Base-by-base conservation (phyloP, 2,113 vertebrate species). In the Verasper variegatus region DNA sequence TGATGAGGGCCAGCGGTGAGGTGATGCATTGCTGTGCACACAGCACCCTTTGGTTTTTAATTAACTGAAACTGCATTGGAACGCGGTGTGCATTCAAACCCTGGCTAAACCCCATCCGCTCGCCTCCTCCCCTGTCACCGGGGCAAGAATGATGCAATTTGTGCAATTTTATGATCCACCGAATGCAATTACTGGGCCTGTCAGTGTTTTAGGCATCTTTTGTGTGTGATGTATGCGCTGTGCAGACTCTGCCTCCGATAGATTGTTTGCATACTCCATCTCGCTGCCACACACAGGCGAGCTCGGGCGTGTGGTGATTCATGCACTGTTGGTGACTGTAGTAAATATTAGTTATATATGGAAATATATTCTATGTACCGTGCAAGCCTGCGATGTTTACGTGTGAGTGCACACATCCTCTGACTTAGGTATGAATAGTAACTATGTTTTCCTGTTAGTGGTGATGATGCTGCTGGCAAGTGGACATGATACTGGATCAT, bases 81-180 rank as follows among this genome's bases (percentile, higher is more conserved):
- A 89, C 64, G 51, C 71, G 55, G 3, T 1, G 23, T 64, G 90
- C 86, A 90, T 89, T 83, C 59, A 83, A 83, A 88, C 81, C 79
- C 74, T 10, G n/a, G 62, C 70, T 24, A 13, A 52, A 56, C 74
- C 31, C 2, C 68, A 45, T 40, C 55, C 70, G 65, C 55, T 62
- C 31, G 0, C 58, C 40, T 71, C 59, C 64, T 54, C 70, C 66
- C 40, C 21, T 49, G 64, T 83, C 86, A 75, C 70, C 67, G 3
- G 59, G 69, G 79, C 82, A 81, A 90, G 82, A 84, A 60, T 91
- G 91, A 92, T 84, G 87, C 88, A 92, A 90, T 86, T 67, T 18
- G 13, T 82, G 87, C 81, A 90, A 91, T 86, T 90, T 91, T 88
- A 89, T 89, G 88, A 92, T 81, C 82, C 84, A 71, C 82, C 87